Evolutionary conservation across 1,140 invertebrate genomes (phyloP), one percentile per base, ranked within the genome.

Genomic region (Tetragnatha versicolor): DNA sequence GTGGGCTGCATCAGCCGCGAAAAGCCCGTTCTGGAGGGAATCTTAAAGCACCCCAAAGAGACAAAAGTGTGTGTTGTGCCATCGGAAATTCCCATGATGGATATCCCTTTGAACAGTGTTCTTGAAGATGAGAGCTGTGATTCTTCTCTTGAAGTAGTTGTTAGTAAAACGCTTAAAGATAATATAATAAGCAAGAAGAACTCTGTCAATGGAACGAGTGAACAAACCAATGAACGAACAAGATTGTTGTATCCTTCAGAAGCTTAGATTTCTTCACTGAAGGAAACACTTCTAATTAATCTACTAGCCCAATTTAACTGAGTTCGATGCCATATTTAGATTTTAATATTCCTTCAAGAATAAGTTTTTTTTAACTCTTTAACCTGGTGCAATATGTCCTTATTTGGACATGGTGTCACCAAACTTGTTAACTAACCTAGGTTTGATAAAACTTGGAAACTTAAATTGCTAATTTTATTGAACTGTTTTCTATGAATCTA

Each of bases 21-120:
- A 20, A 33, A 33, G 22, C 9, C 27, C 14, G n/a, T 65, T 51
- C 25, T 27, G 29, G 73, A 77, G 53, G 60, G 73, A 49, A 33
- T 53, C 9, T 39, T 55, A 53, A 77, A 65, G 55, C 53, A 51
- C 55, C 49, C 25, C n/a, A 76, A 51, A 65, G 39, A 53, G 42
- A 27, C 33, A n/a, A 42, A 25, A 5, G 27, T 53, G 53, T 29
- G 39, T 29, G 3, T 7, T 27, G 55, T 65, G 39, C n/a, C 47
- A 49, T 49, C 72, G 35, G 73, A 77, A 66, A 77, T 77, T 29
- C 73, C 73, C 27, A 65, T 77, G 73, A 66, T 77, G 65, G 73
- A 77, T 65, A 66, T 77, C 60, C 73, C 60, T 2, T 66, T 77
- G 5, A 66, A 65, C 42, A 66, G 60, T 65, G 73, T 77, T 53